Evolutionary conservation across 2,888 invertebrate species (phyloP).

Genomic region (Litoditis marina): DNA sequence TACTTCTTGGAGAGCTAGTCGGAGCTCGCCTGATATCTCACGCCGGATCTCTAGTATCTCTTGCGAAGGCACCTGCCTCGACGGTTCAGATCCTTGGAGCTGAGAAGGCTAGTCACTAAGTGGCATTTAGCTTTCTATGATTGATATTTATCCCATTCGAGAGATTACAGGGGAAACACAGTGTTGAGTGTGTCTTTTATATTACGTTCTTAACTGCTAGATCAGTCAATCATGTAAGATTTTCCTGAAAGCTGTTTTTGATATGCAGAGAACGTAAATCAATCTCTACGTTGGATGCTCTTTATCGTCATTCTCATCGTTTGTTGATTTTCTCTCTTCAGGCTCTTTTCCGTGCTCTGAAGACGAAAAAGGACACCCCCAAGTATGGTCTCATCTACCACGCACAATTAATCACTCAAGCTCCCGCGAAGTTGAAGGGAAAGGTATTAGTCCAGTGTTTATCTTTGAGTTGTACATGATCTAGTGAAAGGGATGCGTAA

Average conservation of each 20-base stretch:
- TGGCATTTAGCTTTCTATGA: not conserved
- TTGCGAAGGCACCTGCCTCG: conserved; percentile 96
- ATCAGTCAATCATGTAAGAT: too few relatives aligned
- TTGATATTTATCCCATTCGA: not conserved
- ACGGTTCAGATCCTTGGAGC: conserved; percentile 97
- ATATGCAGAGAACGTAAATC: too few relatives aligned
- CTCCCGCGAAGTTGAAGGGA: conserved; percentile 85
- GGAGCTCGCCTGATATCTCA: conserved; percentile 94
- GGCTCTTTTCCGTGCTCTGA: conserved; percentile 83
- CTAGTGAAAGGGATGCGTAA: too few relatives aligned
- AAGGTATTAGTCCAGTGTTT: too few relatives aligned
- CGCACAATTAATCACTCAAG: conserved; percentile 84
- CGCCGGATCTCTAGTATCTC: conserved; percentile 73
- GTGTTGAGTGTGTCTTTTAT: too few relatives aligned
- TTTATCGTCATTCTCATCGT: not conserved
- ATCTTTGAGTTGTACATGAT: too few relatives aligned
- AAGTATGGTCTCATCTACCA: conserved; percentile 98
- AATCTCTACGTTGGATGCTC: too few relatives aligned
- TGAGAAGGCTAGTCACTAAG: conserved; percentile 71
- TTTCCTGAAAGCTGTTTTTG: too few relatives aligned
- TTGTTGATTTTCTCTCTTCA: conserved; percentile 62
- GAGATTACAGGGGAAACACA: too few relatives aligned
- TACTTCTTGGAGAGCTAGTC: conserved; percentile 91
- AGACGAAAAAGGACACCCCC: conserved; percentile 94
- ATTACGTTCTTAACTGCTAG: too few relatives aligned